Evolutionary conservation across 1,140 invertebrate species (phyloP).

Genomic region (Drosophila albomicans): DNA sequence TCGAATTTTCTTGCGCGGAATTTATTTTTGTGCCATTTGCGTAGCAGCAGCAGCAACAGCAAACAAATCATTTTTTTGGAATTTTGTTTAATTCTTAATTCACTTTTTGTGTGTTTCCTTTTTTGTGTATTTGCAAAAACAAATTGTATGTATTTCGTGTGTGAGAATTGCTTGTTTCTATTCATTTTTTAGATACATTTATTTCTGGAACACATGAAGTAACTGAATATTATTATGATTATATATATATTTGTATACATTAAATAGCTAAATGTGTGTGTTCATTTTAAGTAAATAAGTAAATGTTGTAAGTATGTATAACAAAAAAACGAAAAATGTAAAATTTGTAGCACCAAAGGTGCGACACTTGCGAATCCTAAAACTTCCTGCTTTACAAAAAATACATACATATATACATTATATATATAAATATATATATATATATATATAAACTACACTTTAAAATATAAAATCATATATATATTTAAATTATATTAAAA

Average conservation of each 20-base stretch:
- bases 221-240: conserved; percentile 77
- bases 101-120: conserved; percentile 36
- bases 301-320: conserved; percentile 74
- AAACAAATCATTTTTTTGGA: conserved; percentile 23
- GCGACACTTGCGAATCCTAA: conserved; percentile 77
- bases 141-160: conserved; percentile 41
- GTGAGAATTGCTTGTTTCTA: conserved; percentile 62
- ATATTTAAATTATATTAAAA: conserved; percentile 72
- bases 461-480: conserved; percentile 44
- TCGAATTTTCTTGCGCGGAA: conserved; percentile 58
- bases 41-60: conserved; percentile 41
- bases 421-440: conserved; percentile 56
- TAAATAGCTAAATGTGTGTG: conserved; percentile 82
- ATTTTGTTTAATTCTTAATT: conserved; percentile 27
- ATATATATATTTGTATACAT: conserved; percentile 62
- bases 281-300: conserved; percentile 78
- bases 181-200: conserved; percentile 62
- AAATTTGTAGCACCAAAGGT: conserved; percentile 75
- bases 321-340: conserved; percentile 55
- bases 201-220: conserved; percentile 72
- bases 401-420: conserved; percentile 54
- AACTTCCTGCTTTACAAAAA: conserved; percentile 82
- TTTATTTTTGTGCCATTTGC: conserved; percentile 77
- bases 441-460: conserved; percentile 46
- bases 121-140: conserved; percentile 12